Evolutionary conservation across 2,797 vertebrate genomes (phyloP), one percentile per base, ranked within the genome.

Genomic region (Hafferia zeledoni): DNA sequence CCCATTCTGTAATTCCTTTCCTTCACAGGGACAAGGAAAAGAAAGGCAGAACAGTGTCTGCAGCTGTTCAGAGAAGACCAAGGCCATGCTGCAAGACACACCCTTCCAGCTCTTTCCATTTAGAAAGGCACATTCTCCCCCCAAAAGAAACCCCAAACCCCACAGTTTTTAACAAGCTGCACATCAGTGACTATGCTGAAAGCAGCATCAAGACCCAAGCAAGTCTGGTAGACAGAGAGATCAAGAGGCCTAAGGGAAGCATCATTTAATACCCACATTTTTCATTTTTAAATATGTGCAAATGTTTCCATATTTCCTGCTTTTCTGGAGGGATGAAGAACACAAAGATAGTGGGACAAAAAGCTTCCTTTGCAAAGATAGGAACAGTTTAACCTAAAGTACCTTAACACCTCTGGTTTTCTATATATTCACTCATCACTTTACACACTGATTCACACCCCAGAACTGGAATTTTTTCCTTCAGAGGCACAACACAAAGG

Each of bases 61-160:
- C 57, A 83, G 30, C 23, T 7, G 10, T 28, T n/a, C 30, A 8
- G 53, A 63, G 44, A 60, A 63, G 30, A 65, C 10, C 30, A n/a
- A 4, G 8, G 23, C n/a, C 10, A 6, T n/a, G 10, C 9, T 63
- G 5, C 31, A 53, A 57, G 53, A 33, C 3, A 1, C 19, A 41
- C 11, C 15, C 17, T 47, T 52, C 31, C 77, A 69, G 12, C 22
- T 64, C 19, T 19, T 39, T 25, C 19, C 37, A 46, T 15, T 55
- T 60, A 33, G 22, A 64, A 89, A 56, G 11, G 7, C 33, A 55
- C 5, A 22, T 30, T 31, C 25, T 35, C 17, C 43, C 11, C 7
- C 44, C 47, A 47, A 35, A 30, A n/a, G n/a, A n/a, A 4, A 0
- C 5, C 2, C 23, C 52, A 11, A 24, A 7, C 11, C 30, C 61